These are phyloP conservation scores for Telenomus remus DNA, from an alignment of 1,140 invertebrate genomes.

Conservation along the genomic window DNA sequence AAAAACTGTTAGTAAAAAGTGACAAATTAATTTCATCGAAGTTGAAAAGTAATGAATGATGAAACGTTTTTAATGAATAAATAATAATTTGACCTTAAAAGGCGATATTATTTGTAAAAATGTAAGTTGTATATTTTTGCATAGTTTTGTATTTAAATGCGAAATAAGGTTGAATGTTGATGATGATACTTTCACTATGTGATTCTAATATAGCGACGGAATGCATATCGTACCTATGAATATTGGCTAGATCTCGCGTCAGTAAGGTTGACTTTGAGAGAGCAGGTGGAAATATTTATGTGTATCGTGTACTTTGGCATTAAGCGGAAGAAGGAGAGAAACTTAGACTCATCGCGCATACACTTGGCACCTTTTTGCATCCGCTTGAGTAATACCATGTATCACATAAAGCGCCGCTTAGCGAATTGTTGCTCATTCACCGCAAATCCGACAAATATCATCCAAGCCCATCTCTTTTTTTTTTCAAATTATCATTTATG, in stretches of 20 bases:
- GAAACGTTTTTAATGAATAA: too few relatives aligned
- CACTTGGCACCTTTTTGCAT: conserved; percentile 71
- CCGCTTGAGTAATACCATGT: conserved; percentile 65
- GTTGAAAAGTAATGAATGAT: too few relatives aligned
- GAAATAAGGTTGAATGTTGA: conserved; percentile 11
- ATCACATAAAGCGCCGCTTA: conserved; percentile 38
- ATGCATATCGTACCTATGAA: too few relatives aligned
- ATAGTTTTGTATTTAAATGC: too few relatives aligned
- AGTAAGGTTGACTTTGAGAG: conserved; percentile 45
- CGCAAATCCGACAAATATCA: conserved; percentile 51
- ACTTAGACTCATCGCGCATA: conserved; percentile 61
- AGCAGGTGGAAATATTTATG: conserved; percentile 40
- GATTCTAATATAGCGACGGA: conserved; percentile 43
- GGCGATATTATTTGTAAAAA: too few relatives aligned
- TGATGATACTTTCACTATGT: conserved; percentile 57
- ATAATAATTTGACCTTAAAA: too few relatives aligned
- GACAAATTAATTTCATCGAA: too few relatives aligned
- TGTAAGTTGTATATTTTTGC: too few relatives aligned
- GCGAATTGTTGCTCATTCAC: conserved; percentile 51
- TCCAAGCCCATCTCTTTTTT: conserved; percentile 19
- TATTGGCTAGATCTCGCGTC: conserved; percentile 2
- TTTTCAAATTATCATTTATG: conserved; percentile 31
- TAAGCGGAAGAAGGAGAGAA: conserved; percentile 49
- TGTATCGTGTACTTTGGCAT: conserved; percentile 37
- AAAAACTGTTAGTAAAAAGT: too few relatives aligned